These are phyloP conservation scores for Lepidocyrtoides sp. DNA, from an alignment of 2,888 invertebrate genomes.

Conservation along the genomic window DNA sequence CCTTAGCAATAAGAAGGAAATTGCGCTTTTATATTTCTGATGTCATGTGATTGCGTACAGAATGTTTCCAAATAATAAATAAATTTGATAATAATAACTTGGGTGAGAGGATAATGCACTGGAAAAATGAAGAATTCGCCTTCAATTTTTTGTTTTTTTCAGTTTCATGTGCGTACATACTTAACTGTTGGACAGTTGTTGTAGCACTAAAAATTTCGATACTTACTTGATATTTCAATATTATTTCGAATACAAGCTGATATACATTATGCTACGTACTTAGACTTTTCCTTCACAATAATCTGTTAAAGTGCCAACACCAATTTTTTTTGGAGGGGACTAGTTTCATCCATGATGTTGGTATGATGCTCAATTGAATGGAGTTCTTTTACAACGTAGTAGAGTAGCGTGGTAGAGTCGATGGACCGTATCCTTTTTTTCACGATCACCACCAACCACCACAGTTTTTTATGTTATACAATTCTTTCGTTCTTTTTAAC, in stretches of 20 bases:
- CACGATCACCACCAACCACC: slow-evolving; percentile 9
- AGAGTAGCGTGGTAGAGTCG: not conserved
- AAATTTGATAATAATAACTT: slow-evolving; percentile 36
- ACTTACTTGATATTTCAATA: slow-evolving; percentile 40
- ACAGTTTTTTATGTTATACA: slow-evolving; percentile 26
- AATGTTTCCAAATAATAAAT: slow-evolving; percentile 35
- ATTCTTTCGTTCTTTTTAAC: slow-evolving; percentile 19
- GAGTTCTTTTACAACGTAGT: not conserved
- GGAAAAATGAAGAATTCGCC: not conserved
- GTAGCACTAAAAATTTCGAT: slow-evolving; percentile 33
- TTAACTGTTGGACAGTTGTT: slow-evolving; percentile 20
- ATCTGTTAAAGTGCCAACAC: slow-evolving; percentile 57
- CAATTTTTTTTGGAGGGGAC: slow-evolving; percentile 9
- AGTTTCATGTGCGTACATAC: not conserved
- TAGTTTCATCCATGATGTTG: not conserved
- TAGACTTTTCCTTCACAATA: not conserved
- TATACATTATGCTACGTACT: not conserved
- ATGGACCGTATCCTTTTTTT: slow-evolving; percentile 65
- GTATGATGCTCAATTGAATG: not conserved
- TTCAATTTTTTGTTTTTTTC: not conserved
- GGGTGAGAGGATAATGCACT: not conserved
- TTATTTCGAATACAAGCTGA: slow-evolving; percentile 39
- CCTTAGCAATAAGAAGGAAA: not conserved
- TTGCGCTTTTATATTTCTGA: not conserved
- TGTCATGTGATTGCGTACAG: slow-evolving; percentile 8